These are phyloP conservation scores for Caradrina clavipalpis DNA, from an alignment of 2,888 invertebrate species.

Conservation along the genomic window DNA sequence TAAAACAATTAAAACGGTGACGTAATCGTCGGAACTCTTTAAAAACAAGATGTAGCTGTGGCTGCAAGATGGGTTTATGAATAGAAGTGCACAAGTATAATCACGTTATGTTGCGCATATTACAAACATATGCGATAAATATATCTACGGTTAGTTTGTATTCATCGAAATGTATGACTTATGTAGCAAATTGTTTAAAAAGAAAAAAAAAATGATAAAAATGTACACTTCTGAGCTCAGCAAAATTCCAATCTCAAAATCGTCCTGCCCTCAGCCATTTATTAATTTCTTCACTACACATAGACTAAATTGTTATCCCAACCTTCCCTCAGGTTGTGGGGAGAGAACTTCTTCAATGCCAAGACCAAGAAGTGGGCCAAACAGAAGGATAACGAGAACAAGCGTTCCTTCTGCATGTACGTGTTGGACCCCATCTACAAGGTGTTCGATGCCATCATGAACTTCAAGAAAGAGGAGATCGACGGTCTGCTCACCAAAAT, in stretches of 20 bases:
- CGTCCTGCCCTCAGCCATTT: background rate
- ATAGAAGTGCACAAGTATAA: slow-evolving; percentile 6
- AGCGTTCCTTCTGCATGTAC: slow-evolving; percentile 99
- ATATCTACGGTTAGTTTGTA: background rate
- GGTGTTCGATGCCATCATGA: slow-evolving; percentile 95
- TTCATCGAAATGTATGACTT: background rate
- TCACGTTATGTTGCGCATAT: background rate
- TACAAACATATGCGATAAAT: no score
- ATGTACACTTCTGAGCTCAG: background rate
- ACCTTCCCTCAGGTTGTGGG: slow-evolving; percentile 94
- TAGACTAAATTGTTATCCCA: background rate
- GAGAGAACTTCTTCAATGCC: slow-evolving; percentile 99
- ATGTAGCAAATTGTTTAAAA: background rate
- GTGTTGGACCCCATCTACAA: slow-evolving; percentile 99
- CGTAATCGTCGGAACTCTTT: background rate
- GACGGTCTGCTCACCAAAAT: slow-evolving; percentile 97
- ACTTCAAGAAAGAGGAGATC: slow-evolving; percentile 98
- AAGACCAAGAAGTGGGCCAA: slow-evolving; percentile 99
- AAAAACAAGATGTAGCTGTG: background rate
- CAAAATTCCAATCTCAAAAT: background rate
- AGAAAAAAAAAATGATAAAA: no score
- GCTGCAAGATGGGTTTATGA: background rate
- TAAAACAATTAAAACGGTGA: slow-evolving; percentile 6
- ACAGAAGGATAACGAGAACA: slow-evolving; percentile 97
- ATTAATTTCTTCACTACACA: background rate